Percentiles rank a stretch among this genome's conserved stretches.
Conservation (phyloP, 2,888 invertebrate species). For the Andrena minutula region DNA sequence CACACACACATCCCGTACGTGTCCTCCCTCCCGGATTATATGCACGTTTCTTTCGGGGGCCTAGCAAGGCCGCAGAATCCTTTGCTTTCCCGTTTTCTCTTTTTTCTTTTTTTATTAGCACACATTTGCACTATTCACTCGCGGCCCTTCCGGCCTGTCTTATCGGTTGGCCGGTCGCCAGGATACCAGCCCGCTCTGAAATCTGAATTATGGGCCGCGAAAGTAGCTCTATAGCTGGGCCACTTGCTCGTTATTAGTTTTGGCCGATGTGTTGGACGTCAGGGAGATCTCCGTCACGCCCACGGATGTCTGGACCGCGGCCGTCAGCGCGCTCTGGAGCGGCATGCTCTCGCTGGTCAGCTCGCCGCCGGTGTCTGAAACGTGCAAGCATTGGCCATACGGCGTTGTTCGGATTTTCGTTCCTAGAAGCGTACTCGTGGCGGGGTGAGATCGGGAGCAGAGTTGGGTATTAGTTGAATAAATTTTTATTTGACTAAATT, state of each 20-base stretch:
- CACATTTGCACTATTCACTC: slow-evolving; percentile 49
- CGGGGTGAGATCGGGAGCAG: too few species aligned
- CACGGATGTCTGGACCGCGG: slow-evolving; percentile 81
- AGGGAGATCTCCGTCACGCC: slow-evolving; percentile 82
- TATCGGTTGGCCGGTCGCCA: slow-evolving; percentile 58
- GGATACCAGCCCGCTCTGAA: slow-evolving; percentile 12
- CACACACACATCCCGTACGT: neutral
- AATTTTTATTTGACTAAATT: too few species aligned
- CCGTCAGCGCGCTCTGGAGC: slow-evolving; percentile 79
- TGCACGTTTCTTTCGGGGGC: slow-evolving; percentile 11
- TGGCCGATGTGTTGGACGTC: slow-evolving; percentile 77
- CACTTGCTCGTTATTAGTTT: slow-evolving; percentile 80
- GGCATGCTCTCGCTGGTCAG: slow-evolving; percentile 80
- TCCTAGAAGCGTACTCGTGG: neutral
- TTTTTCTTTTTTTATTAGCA: slow-evolving; percentile 31
- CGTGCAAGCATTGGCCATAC: slow-evolving; percentile 30
- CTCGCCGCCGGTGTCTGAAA: slow-evolving; percentile 81
- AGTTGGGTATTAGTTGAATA: too few species aligned
- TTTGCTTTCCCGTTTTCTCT: neutral
- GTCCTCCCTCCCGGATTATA: neutral
- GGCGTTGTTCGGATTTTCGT: neutral
- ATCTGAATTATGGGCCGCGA: slow-evolving; percentile 29
- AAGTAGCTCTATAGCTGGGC: slow-evolving; percentile 76
- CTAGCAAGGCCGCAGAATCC: neutral
- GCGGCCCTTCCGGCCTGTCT: slow-evolving; percentile 37